phyloP scores from a whole-genome alignment of 2,113 vertebrate genomes.

The Ptyas mucosa region DNA sequence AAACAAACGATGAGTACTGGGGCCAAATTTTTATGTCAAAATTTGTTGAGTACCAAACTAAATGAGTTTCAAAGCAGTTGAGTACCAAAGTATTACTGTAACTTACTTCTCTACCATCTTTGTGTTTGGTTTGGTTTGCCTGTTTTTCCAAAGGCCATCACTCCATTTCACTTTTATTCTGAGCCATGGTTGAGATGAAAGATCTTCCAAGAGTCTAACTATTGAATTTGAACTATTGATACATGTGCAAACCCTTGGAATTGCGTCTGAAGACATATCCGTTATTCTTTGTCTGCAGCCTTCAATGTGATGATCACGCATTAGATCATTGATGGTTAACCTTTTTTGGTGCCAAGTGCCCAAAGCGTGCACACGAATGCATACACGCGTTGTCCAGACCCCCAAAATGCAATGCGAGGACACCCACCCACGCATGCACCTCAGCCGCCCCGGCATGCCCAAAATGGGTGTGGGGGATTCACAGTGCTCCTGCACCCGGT shows the following conservation, averaged over 20 bases:
- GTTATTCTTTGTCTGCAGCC: neutral
- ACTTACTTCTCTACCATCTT: neutral
- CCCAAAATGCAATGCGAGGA: too few relatives aligned
- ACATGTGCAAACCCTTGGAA: neutral
- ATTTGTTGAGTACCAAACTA: neutral
- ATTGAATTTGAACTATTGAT: neutral
- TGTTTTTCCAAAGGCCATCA: neutral
- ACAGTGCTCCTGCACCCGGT: too few relatives aligned
- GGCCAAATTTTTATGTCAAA: neutral
- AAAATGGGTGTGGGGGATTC: too few relatives aligned
- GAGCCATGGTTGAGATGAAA: neutral
- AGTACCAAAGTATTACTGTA: neutral
- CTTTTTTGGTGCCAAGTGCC: too few relatives aligned
- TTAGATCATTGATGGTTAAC: too few relatives aligned
- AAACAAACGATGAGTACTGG: neutral
- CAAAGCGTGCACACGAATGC: too few relatives aligned
- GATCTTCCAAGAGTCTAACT: neutral
- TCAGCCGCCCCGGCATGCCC: too few relatives aligned
- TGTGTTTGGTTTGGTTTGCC: neutral
- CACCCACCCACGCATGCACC: too few relatives aligned
- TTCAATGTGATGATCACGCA: neutral
- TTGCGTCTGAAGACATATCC: neutral
- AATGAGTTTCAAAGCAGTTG: neutral
- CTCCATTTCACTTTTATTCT: neutral
- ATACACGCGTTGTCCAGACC: too few relatives aligned